These are phyloP conservation scores for Mesembrinibis cayennensis DNA, from an alignment of 2,113 vertebrate genomes.

Conservation along the genomic window DNA sequence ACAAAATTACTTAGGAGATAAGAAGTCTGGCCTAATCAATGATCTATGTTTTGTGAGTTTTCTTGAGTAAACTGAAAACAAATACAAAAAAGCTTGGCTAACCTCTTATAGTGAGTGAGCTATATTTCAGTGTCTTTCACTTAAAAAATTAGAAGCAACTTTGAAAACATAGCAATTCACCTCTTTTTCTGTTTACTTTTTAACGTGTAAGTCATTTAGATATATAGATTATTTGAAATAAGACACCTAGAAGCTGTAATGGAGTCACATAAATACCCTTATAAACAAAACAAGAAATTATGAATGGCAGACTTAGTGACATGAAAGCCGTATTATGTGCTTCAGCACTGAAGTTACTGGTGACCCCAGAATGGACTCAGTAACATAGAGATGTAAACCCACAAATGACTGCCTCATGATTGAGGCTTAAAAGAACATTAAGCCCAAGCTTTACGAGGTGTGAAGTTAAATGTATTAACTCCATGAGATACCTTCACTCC, in stretches of 20 bases:
- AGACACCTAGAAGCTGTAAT: background rate
- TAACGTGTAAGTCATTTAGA: background rate
- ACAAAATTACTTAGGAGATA: background rate
- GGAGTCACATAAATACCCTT: background rate
- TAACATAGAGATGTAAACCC: background rate
- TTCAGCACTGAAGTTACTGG: background rate
- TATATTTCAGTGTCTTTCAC: background rate
- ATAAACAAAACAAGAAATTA: background rate
- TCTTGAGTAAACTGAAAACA: background rate
- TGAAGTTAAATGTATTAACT: conserved; percentile 30
- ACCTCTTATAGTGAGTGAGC: background rate
- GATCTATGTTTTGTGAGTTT: background rate
- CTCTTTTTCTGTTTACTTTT: background rate
- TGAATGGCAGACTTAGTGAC: background rate
- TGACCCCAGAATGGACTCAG: background rate
- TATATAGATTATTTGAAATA: background rate
- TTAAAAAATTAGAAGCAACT: background rate
- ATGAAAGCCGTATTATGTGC: background rate
- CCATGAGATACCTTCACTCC: conserved; percentile 19
- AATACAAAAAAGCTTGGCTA: background rate
- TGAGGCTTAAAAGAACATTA: background rate
- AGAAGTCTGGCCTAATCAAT: background rate
- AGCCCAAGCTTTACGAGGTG: background rate
- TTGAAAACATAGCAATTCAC: background rate
- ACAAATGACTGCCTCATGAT: background rate